phyloP scores from a whole-genome alignment of 2,113 vertebrate species.

The Oryzias curvinotus region DNA sequence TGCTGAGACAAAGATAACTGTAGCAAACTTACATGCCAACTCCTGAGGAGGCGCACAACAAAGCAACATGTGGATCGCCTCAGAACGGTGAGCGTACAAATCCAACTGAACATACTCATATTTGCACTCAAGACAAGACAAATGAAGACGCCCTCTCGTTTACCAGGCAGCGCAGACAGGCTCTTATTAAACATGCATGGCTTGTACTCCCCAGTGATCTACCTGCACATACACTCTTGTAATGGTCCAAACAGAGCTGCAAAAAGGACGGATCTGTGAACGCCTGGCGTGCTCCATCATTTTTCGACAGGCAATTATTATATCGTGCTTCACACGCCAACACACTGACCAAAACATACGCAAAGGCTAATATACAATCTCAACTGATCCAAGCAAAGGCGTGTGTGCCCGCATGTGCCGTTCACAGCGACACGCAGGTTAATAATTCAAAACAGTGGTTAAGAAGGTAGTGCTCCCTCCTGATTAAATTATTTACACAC shows the following conservation, averaged over 20 bases:
- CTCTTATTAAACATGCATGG: slow-evolving; percentile 66
- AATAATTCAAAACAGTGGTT: slow-evolving; percentile 71
- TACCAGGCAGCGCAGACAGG: slow-evolving; percentile 38
- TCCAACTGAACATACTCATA: not conserved
- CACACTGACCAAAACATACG: slow-evolving; percentile 6
- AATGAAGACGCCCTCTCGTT: slow-evolving; percentile 49
- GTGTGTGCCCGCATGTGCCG: not conserved
- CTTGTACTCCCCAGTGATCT: slow-evolving; percentile 38
- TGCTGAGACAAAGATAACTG: slow-evolving; percentile 17
- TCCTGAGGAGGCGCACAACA: not conserved
- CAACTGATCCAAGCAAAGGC: not conserved
- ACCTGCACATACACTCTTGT: slow-evolving; percentile 24
- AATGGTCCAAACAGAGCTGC: slow-evolving; percentile 32
- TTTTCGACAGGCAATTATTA: slow-evolving; percentile 60
- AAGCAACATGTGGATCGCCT: slow-evolving; percentile 3
- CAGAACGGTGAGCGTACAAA: not conserved
- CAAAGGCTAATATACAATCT: slow-evolving; percentile 13
- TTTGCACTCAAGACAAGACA: slow-evolving; percentile 28
- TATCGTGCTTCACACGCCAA: slow-evolving; percentile 27
- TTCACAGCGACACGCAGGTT: slow-evolving; percentile 38
- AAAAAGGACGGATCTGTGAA: slow-evolving; percentile 25
- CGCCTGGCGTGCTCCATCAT: slow-evolving; percentile 45
- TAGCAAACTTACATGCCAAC: slow-evolving; percentile 9
- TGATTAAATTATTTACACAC: slow-evolving; percentile 77
- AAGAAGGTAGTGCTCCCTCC: slow-evolving; percentile 56